Evolutionary conservation across 2,797 vertebrate genomes (phyloP), one percentile per base, ranked within the genome.

Genomic region (Chiloscyllium punctatum): DNA sequence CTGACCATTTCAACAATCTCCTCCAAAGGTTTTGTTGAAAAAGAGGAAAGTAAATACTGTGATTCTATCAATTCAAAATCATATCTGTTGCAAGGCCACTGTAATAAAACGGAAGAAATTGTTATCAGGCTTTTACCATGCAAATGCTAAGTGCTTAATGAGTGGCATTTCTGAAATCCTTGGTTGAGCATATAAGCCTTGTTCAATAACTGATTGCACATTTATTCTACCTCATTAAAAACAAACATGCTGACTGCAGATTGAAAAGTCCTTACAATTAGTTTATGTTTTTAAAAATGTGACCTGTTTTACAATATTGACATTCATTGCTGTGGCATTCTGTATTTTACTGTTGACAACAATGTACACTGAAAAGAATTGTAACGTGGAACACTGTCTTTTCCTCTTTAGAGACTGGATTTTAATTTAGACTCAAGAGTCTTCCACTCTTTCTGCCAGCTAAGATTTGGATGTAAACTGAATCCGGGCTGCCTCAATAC

Each of bases 121-220:
- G 37, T 88, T 94, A 71, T 71, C 68, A 51, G n/a, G 27, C 37
- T 53, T 94, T 74, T 72, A 33, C 94, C 71, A 30, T 72, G 68
- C 30, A 94, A 94, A 94, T 51, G 66, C n/a, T 94, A 33, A 94
- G 33, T 94, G 94, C 27, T 95, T 77, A 95, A 95, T 95, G 9
- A 77, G 8, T 72, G 16, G n/a, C 51, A 48, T 71, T 53, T 71
- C 71, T 21, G 15, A 48, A 77, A 71, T 53, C 69, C 51, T 77
- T 42, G 71, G 42, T 95, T 77, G 33, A 51, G 27, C 42, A 53
- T 94, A 37, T 30, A 94, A 51, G 13, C 27, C 30, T 53, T 57
- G 48, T 57, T 42, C 71, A 57, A 95, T 11, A 66, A 95, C 30
- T 53, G 48, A 95, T 72, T 53, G 42, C 69, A 95, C 94, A 33